phyloP scores from a whole-genome alignment of 2,113 vertebrate genomes.

The Entelurus aequoreus region DNA sequence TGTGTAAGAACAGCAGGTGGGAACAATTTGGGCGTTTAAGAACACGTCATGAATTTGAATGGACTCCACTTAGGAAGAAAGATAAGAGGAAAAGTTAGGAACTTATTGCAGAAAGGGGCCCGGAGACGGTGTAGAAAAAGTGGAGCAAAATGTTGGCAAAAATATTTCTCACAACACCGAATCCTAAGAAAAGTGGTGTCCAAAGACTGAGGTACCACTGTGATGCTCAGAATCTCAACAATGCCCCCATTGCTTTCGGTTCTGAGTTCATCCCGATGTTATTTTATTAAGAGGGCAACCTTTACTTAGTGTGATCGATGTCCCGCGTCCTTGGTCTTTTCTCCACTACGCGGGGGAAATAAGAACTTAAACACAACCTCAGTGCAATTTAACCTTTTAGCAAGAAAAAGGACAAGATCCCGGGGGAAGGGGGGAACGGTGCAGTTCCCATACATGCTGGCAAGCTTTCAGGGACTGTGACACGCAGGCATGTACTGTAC shows the following conservation, averaged over 20 bases:
- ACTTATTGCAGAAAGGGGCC: too few relatives aligned
- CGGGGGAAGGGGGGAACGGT: conserved; percentile 56
- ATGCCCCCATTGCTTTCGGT: background rate
- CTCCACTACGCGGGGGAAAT: conserved; percentile 61
- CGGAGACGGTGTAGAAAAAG: too few relatives aligned
- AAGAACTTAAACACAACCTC: conserved; percentile 63
- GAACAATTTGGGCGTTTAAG: too few relatives aligned
- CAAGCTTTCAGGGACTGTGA: background rate
- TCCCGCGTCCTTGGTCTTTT: conserved; percentile 61
- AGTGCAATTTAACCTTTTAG: conserved; percentile 61
- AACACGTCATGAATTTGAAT: too few relatives aligned
- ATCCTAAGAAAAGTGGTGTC: too few relatives aligned
- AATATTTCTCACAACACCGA: too few relatives aligned
- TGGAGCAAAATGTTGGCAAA: too few relatives aligned
- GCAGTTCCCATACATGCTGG: conserved; percentile 62
- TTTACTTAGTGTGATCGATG: conserved; percentile 65
- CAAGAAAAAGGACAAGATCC: conserved; percentile 61
- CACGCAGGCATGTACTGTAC: conserved; percentile 15
- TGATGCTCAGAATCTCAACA: too few relatives aligned
- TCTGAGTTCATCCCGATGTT: conserved; percentile 53
- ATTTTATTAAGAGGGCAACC: conserved; percentile 54
- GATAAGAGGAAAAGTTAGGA: too few relatives aligned
- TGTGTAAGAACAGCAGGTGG: too few relatives aligned
- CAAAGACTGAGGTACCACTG: too few relatives aligned
- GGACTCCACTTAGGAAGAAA: too few relatives aligned